Evolutionary conservation across 2,888 invertebrate species (phyloP), one percentile per base, ranked within the genome.

Genomic region (Cantharis rustica): DNA sequence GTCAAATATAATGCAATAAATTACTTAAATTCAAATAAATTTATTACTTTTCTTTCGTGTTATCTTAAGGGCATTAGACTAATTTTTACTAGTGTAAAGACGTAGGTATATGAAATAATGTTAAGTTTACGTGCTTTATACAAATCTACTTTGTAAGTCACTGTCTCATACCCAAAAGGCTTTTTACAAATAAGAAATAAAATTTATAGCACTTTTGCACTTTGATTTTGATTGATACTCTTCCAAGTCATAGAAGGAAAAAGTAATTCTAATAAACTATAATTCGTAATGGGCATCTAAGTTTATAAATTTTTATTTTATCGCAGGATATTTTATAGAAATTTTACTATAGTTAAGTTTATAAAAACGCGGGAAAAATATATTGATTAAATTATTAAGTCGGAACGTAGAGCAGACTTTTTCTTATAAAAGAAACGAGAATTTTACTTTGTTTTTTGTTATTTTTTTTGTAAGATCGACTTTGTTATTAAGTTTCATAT

Each of bases 1-100:
- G 81, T 80, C 81, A 81, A 81, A 79, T 79, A 78, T 80, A 80
- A 81, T 82, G 82, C 82, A 82, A 82, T 81, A 81, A 82, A 82
- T 82, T 81, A 82, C 79, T 78, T 80, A 82, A 82, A 81, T 79
- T 78, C 79, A 74, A 77, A 78, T 79, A 79, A 82, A 82, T 82
- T 82, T 82, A 82, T 82, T 82, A 81, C 80, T 75, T 78, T 77
- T 80, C 79, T 79, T 79, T 76, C 77, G 47, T 75, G 75, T 78
- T 78, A 78, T 78, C 78, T 78, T 73, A 75, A 78, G 78, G 78
- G 73, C 75, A 75, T 75, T 77, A 72, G 62, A 73, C 73, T 70
- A 69, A 70, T 62, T 69, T 73, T 69, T 26, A 31, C 68, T 27
- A 72, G 72, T 75, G 47, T 71, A 47, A 68, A 15, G 63, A 71